Evolutionary conservation across 2,797 vertebrate genomes (phyloP).

Genomic region (Scomberomorus guttatus): DNA sequence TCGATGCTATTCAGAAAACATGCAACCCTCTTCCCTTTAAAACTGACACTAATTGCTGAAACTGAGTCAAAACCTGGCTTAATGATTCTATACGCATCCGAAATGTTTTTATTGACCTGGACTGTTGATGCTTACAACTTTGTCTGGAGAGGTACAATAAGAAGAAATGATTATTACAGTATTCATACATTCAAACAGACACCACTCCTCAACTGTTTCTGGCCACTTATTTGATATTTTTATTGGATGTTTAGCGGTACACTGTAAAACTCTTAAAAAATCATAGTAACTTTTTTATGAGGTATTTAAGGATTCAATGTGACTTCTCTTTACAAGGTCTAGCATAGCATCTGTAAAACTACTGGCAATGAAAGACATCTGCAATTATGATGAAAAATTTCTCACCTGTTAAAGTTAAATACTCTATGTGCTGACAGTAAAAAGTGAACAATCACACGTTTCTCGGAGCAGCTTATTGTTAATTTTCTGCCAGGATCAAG

Average conservation of each 20-base stretch:
- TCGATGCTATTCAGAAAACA: neutral
- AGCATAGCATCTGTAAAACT: neutral
- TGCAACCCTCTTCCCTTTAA: neutral
- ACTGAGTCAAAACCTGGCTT: neutral
- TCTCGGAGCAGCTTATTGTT: conserved; percentile 8
- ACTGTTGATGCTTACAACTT: neutral
- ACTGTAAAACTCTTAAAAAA: neutral
- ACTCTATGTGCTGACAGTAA: neutral
- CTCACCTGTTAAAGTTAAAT: conserved; percentile 4
- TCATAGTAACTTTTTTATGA: neutral
- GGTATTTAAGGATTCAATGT: conserved; percentile 10
- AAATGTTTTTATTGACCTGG: neutral
- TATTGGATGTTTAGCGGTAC: neutral
- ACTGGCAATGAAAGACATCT: neutral
- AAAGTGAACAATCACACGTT: conserved; percentile 12
- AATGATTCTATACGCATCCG: neutral
- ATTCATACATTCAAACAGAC: neutral
- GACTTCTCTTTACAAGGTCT: neutral
- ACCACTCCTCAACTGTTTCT: neutral
- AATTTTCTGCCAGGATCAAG: conserved; percentile 29
- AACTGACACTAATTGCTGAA: too few species aligned
- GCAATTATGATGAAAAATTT: neutral
- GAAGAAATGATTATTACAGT: neutral
- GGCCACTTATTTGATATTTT: neutral
- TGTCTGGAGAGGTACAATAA: neutral